Evolutionary conservation across 2,888 invertebrate species (phyloP), one percentile per base, ranked within the genome.

Genomic region (Troides aeacus): DNA sequence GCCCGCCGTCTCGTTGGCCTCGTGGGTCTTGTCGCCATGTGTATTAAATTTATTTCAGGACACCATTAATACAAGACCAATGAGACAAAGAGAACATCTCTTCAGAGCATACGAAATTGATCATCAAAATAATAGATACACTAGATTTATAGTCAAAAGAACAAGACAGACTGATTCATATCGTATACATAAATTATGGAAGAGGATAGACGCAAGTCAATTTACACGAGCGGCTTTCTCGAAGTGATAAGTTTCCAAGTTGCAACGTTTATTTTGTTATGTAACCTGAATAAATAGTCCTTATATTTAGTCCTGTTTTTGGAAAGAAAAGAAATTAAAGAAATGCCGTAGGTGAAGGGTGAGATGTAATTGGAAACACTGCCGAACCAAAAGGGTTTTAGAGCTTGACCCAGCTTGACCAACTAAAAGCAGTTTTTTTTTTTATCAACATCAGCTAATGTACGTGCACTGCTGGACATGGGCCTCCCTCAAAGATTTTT

Each of bases 301-400:
- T 2, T 46, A 46, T 2, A 46, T 46, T 12, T 0, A 15, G 17
- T 46, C 4, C 46, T 46, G 46, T 46, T 46, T 46, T 46, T 12
- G 74, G 72, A 73, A 61, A 62, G 21, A 21, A 21, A 21, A 21
- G 21, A 21, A 21, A 21, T 71, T 65, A 64, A 57, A 66, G 57
- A 56, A 70, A 71, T 69, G 64, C 66, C 61, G 67, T 64, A 72
- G 68, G 72, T 70, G 72, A 72, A 72, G 68, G 71, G 68, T 62
- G 64, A 30, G 61, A 2, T 42, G 42, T 12, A 42, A 10, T 2
- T 12, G 12, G 8, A 0, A 8, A 10, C 8, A 42, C 12, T 42
- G 42, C 42, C 15, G 2, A 46, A 3, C 46, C 12, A 46, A 46
- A 46, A 46, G 4, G 12, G 46, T 46, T 46, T 12, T 15, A 46